Evolutionary conservation across 2,113 vertebrate species (phyloP).

Genomic region (Eptesicus fuscus): DNA sequence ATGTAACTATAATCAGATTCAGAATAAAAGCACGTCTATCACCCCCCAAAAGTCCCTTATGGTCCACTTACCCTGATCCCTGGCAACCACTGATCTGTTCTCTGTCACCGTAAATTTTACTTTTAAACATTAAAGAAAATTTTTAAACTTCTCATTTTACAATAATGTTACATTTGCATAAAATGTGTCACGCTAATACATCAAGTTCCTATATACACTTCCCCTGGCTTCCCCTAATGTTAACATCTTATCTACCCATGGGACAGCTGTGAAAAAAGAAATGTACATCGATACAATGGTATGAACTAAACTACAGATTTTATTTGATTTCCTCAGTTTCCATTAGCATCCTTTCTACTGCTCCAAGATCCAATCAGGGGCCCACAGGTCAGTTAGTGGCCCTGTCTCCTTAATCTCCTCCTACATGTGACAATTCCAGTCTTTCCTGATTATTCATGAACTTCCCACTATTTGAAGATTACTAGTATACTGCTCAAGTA

Average conservation of each 20-base stretch:
- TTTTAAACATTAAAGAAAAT: not conserved
- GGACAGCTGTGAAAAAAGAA: not conserved
- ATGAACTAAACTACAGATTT: not conserved
- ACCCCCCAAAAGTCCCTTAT: not conserved
- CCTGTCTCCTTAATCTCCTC: not conserved
- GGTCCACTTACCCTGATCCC: not conserved
- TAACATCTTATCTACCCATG: not conserved
- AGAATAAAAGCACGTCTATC: not conserved
- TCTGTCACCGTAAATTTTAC: not conserved
- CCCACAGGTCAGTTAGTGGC: not conserved
- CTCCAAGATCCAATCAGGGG: not conserved
- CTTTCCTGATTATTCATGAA: not conserved
- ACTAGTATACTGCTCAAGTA: not conserved
- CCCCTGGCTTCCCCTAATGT: not conserved
- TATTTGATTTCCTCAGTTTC: not conserved
- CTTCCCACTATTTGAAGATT: not conserved
- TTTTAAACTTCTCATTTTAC: not conserved
- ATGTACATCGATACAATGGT: not conserved
- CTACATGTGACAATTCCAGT: not conserved
- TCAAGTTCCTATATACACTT: not conserved
- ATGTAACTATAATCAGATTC: not conserved
- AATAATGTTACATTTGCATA: conserved; percentile 3
- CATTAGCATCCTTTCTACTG: not conserved
- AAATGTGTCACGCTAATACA: not conserved
- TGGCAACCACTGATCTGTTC: not conserved